phyloP scores from a whole-genome alignment of 92 coral and sea anemone genomes.

The Phenganax marumi region DNA sequence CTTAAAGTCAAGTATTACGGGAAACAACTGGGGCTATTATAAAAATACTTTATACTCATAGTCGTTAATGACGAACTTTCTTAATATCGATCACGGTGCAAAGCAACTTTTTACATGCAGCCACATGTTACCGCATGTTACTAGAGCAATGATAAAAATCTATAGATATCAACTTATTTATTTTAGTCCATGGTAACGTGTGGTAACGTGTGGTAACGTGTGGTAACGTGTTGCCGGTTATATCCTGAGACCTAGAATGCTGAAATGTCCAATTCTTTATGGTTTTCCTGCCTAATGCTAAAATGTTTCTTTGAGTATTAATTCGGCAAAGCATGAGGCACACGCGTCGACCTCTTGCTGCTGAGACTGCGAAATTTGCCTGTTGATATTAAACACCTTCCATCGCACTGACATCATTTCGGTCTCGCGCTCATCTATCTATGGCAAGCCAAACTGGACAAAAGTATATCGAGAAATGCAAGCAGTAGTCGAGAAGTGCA shows the following conservation, averaged over 20 bases:
- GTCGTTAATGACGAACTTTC: too few relatives aligned
- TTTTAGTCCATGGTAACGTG: neutral
- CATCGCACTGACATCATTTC: conserved; percentile 6
- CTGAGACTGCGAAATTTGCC: conserved; percentile 8
- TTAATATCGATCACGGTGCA: neutral
- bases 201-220: neutral
- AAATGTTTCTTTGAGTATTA: neutral
- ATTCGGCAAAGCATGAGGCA: conserved; percentile 4
- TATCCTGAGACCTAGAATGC: neutral
- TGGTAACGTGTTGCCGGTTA: neutral
- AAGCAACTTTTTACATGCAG: neutral
- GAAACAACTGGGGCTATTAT: too few relatives aligned
- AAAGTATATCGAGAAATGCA: too few relatives aligned
- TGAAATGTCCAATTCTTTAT: neutral
- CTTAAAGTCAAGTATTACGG: too few relatives aligned
- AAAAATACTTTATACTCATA: too few relatives aligned
- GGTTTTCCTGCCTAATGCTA: neutral
- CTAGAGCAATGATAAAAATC: neutral
- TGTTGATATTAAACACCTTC: neutral
- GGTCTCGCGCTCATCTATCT: conserved; percentile 5
- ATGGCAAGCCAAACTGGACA: too few relatives aligned
- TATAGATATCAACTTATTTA: neutral
- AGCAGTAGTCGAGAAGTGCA: too few relatives aligned
- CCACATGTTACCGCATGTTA: neutral
- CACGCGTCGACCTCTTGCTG: conserved; percentile 7